Conservation (phyloP, 23 tunicate genomes). For the Oikopleura vanhoeffeni region DNA sequence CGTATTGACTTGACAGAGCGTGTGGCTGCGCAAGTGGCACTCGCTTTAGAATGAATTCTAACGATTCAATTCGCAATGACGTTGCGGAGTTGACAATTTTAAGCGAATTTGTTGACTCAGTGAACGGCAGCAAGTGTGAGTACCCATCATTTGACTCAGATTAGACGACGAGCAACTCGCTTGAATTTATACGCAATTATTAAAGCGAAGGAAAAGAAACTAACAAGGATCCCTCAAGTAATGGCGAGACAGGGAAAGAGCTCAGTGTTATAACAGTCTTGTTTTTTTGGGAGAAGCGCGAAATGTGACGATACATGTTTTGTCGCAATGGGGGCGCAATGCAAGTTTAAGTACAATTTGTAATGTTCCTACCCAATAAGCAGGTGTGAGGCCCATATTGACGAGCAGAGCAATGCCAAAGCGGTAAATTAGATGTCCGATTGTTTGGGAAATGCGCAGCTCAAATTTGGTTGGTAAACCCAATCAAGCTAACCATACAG, state of each 20-base stretch:
- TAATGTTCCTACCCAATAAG: conserved; percentile 14
- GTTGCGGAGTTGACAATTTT: background rate
- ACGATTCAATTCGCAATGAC: background rate
- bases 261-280: conserved; percentile 31
- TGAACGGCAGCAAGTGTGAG: background rate
- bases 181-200: conserved; percentile 25
- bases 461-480: conserved; percentile 11
- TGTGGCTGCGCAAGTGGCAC: background rate
- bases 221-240: conserved; percentile 34
- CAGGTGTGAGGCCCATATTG: conserved; percentile 6
- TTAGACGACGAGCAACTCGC: conserved; percentile 30
- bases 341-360: conserved; percentile 2
- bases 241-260: conserved; percentile 38
- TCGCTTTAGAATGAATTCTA: background rate
- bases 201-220: conserved; percentile 38
- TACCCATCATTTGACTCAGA: conserved; percentile 21
- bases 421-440: background rate
- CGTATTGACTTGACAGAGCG: background rate
- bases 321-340: conserved; percentile 13
- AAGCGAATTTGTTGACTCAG: background rate
- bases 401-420: background rate
- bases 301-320: conserved; percentile 25
- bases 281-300: conserved; percentile 16
- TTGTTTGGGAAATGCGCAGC: conserved; percentile 15
- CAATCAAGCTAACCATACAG: background rate